Conservation (phyloP, 2,888 invertebrate genomes). For the Stenolophus ochropezus region DNA sequence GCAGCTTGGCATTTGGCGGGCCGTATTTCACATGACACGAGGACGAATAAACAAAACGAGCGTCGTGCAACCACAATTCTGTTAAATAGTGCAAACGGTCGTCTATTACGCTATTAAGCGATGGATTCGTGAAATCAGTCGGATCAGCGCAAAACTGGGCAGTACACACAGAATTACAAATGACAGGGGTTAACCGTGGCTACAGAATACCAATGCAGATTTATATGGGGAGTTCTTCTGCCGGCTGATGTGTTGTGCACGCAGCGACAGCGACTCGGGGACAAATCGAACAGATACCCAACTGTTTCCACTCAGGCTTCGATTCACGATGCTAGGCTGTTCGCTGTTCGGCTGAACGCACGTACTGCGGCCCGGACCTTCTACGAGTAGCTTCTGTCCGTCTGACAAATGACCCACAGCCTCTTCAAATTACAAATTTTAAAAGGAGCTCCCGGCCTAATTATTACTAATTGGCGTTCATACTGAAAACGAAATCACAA, state of each 20-base stretch:
- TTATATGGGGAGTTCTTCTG: slow-evolving; percentile 51
- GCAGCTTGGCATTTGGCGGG: not conserved
- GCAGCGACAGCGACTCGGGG: not conserved
- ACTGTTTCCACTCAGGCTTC: slow-evolving; percentile 8
- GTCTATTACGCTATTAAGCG: slow-evolving; percentile 56
- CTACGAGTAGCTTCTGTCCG: not conserved
- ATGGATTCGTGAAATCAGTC: slow-evolving; percentile 49
- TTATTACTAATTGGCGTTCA: slow-evolving; percentile 47
- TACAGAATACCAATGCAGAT: slow-evolving; percentile 57
- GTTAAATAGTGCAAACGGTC: slow-evolving; percentile 56
- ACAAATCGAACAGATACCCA: slow-evolving; percentile 31
- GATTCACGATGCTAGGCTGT: too few species aligned
- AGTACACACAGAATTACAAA: slow-evolving; percentile 58
- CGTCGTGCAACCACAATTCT: slow-evolving; percentile 51
- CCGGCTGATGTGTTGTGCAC: slow-evolving; percentile 38
- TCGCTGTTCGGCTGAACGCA: too few species aligned
- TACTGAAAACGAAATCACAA: slow-evolving; percentile 38
- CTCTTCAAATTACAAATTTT: slow-evolving; percentile 45
- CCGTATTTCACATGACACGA: not conserved
- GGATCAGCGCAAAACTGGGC: slow-evolving; percentile 56
- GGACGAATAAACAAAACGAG: slow-evolving; percentile 46
- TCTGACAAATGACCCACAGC: slow-evolving; percentile 17
- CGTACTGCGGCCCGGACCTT: not conserved
- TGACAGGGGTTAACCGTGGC: slow-evolving; percentile 55
- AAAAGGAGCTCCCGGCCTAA: slow-evolving; percentile 25